phyloP scores from a whole-genome alignment of 2,888 invertebrate species.

The Stenodera caucasica region DNA sequence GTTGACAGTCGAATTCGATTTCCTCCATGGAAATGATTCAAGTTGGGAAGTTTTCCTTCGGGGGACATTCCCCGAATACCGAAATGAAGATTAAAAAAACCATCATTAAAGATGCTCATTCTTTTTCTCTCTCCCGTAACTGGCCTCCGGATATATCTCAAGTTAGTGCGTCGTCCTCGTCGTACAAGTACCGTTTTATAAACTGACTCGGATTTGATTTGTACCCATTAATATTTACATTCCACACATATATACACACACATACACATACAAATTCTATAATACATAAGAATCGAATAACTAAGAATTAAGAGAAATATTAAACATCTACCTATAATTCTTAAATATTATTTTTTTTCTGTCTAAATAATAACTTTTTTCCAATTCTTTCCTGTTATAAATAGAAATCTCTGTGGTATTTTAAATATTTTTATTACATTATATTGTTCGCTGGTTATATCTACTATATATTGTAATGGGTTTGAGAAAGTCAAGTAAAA shows the following conservation, averaged over 20 bases:
- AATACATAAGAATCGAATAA: too few species aligned
- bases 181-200: slow-evolving; percentile 23
- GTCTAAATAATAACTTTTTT: too few species aligned
- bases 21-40: too few species aligned
- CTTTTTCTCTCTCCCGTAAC: slow-evolving; percentile 12
- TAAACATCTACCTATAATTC: too few species aligned
- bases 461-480: neutral
- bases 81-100: neutral
- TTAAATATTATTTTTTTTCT: too few species aligned
- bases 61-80: neutral
- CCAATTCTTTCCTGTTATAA: too few species aligned
- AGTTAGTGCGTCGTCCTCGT: slow-evolving; percentile 19
- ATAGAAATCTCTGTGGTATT: slow-evolving; percentile 5
- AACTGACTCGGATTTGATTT: slow-evolving; percentile 9
- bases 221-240: slow-evolving; percentile 9
- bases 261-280: too few species aligned
- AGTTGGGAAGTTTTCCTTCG: too few species aligned
- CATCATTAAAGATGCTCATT: neutral
- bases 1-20: too few species aligned
- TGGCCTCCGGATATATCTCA: slow-evolving; percentile 28
- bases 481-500: slow-evolving; percentile 14
- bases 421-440: slow-evolving; percentile 5
- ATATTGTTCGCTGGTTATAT: neutral
- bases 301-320: too few species aligned
- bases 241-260: too few species aligned